These are phyloP conservation scores for Chaenocephalus aceratus DNA, from an alignment of 2,113 vertebrate genomes.

Conservation along the genomic window DNA sequence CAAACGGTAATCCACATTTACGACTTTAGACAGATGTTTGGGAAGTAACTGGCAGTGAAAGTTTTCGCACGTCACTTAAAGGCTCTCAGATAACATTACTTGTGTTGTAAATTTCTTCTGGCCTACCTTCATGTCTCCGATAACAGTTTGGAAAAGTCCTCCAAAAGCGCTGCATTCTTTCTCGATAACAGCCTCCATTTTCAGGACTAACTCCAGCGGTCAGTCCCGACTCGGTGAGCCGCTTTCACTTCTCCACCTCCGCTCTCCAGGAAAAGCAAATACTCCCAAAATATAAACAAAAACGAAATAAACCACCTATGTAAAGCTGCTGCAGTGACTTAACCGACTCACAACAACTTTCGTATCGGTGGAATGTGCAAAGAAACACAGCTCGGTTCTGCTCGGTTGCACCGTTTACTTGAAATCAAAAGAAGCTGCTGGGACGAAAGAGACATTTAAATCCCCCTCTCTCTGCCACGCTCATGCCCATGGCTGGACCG, in stretches of 20 bases:
- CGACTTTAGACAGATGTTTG: neutral
- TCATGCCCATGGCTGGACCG: conserved; percentile 60
- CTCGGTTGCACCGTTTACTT: conserved; percentile 41
- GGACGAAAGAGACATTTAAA: conserved; percentile 76
- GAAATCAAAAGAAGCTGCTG: conserved; percentile 53
- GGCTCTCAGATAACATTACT: neutral
- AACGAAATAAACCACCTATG: neutral
- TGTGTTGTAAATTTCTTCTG: neutral
- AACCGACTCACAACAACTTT: neutral
- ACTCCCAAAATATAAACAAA: neutral
- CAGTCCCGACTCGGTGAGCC: conserved; percentile 67
- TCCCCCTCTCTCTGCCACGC: conserved; percentile 61
- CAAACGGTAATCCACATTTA: too few species aligned
- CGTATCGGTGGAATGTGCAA: neutral
- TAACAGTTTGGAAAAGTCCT: conserved; percentile 87
- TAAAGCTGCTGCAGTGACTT: neutral
- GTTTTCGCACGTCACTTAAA: neutral
- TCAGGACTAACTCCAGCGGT: conserved; percentile 72
- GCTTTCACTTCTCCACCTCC: conserved; percentile 54
- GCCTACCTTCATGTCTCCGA: conserved; percentile 88
- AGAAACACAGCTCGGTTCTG: conserved; percentile 5
- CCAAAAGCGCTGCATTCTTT: conserved; percentile 88
- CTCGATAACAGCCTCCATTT: conserved; percentile 88
- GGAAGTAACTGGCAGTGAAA: neutral
- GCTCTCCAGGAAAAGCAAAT: conserved; percentile 29